Evolutionary conservation across 2,797 vertebrate genomes (phyloP).

Genomic region (Lacerta agilis): DNA sequence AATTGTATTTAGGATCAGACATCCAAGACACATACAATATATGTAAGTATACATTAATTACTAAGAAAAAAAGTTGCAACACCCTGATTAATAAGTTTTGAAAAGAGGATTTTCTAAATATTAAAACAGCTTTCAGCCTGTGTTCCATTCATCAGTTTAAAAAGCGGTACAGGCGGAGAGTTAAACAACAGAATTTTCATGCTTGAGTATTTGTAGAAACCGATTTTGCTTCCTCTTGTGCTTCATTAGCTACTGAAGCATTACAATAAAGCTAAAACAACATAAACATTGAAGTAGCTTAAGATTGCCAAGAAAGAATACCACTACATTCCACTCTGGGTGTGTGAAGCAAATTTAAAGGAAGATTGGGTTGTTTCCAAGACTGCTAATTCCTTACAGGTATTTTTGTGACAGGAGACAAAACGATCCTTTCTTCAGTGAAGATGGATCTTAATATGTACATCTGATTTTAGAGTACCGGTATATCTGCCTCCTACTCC

Average conservation of each 20-base stretch:
- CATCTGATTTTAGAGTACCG: background rate
- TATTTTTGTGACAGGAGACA: background rate
- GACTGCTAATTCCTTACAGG: background rate
- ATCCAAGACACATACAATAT: background rate
- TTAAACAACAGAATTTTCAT: background rate
- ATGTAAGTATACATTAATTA: background rate
- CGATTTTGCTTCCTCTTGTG: conserved; percentile 32
- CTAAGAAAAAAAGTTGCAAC: background rate
- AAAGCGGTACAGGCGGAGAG: background rate
- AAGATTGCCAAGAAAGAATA: conserved; percentile 5
- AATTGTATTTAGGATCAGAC: background rate
- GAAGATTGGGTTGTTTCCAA: conserved; percentile 44
- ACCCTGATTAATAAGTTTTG: background rate
- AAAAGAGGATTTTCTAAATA: background rate
- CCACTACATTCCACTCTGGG: background rate
- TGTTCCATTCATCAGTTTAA: background rate
- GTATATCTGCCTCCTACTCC: background rate
- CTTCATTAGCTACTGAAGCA: conserved; percentile 27
- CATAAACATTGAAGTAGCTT: conserved; percentile 7
- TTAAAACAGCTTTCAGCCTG: background rate
- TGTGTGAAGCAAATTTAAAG: conserved; percentile 46
- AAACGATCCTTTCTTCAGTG: background rate
- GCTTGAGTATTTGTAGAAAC: conserved; percentile 36
- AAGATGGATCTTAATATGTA: fast-evolving
- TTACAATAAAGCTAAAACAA: background rate